Percentiles rank a stretch among this genome's conserved stretches.
These are phyloP conservation scores for Helicoverpa zea DNA, from an alignment of 1,140 invertebrate species.

Conservation along the genomic window DNA sequence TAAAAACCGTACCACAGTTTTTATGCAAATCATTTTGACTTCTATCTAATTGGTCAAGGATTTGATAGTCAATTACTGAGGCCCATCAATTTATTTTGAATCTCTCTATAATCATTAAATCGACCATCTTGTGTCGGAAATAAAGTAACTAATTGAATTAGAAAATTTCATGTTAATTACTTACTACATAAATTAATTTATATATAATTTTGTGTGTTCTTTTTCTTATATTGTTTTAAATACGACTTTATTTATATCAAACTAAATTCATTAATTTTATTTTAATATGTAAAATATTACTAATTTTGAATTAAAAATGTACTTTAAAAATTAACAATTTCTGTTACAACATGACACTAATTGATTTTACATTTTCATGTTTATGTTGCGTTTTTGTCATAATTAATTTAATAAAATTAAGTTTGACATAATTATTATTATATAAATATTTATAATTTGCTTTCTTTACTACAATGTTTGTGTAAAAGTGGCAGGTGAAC, in stretches of 20 bases:
- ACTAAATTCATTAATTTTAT: no score
- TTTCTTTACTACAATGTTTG: background rate
- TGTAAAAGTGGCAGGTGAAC: background rate
- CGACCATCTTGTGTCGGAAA: background rate
- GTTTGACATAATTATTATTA: background rate
- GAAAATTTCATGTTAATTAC: background rate
- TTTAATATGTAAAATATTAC: no score
- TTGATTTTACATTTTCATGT: no score
- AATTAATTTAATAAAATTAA: background rate
- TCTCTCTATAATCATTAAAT: background rate
- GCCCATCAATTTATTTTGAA: conserved; percentile 15
- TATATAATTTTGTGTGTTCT: background rate
- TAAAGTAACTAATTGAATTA: background rate
- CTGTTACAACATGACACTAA: no score
- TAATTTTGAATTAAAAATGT: no score
- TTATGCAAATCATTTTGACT: conserved; percentile 24
- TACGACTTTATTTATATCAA: no score
- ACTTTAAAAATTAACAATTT: no score
- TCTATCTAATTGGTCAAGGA: background rate
- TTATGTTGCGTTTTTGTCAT: background rate
- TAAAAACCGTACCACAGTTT: background rate
- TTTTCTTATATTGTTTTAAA: no score
- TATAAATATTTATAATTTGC: conserved; percentile 1
- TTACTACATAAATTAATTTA: background rate
- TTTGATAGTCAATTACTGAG: background rate